These are phyloP conservation scores for Plagodis pulveraria DNA, from an alignment of 2,888 invertebrate species.

Conservation along the genomic window DNA sequence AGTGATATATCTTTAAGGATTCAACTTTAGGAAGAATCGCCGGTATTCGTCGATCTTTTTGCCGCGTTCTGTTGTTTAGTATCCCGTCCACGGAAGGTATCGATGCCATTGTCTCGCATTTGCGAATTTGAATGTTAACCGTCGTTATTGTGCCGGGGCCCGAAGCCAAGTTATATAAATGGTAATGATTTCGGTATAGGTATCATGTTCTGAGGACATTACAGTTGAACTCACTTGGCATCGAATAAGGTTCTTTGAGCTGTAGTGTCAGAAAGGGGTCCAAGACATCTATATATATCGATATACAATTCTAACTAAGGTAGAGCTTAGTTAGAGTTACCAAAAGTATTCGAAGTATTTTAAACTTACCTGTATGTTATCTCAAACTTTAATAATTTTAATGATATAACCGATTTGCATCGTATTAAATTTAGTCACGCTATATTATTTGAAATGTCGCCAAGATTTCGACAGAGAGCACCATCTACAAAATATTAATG, in stretches of 20 bases:
- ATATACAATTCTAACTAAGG: not conserved
- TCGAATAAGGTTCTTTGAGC: conserved; percentile 12
- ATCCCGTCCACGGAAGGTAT: conserved; percentile 49
- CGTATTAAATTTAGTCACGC: conserved; percentile 62
- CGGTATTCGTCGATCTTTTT: conserved; percentile 39
- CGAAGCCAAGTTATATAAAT: conserved; percentile 51
- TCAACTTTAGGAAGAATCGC: conserved; percentile 41
- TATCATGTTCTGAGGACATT: conserved; percentile 43
- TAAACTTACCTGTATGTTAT: not conserved
- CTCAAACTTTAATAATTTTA: conserved; percentile 38
- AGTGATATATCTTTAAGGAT: conserved; percentile 43
- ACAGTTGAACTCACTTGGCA: conserved; percentile 30
- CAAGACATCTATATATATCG: not conserved
- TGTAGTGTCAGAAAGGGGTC: not conserved
- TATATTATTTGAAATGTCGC: conserved; percentile 71
- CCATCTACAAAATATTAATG: conserved; percentile 67
- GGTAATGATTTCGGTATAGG: conserved; percentile 48
- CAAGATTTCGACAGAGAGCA: conserved; percentile 65
- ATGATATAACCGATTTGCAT: conserved; percentile 53
- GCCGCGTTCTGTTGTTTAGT: conserved; percentile 42
- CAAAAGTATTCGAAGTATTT: conserved; percentile 1
- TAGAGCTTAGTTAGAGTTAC: too few species aligned
- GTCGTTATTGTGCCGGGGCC: conserved; percentile 40
- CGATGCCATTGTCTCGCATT: conserved; percentile 47
- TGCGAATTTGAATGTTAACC: conserved; percentile 42